Evolutionary conservation across 2,888 invertebrate species (phyloP), one percentile per base, ranked within the genome.

Genomic region (Cephus sareptanus): DNA sequence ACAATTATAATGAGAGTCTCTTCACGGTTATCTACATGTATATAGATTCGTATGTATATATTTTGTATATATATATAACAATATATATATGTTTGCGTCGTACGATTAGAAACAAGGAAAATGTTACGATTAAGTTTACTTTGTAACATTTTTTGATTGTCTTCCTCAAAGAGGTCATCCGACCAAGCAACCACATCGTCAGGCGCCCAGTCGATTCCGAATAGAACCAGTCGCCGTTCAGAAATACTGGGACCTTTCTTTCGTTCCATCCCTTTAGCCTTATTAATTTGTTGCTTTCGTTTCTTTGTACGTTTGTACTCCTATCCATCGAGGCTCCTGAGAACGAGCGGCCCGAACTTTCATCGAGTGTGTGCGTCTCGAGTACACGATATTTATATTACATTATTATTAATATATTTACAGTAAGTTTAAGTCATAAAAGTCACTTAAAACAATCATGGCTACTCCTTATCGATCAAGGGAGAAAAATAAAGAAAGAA

Each of bases 81-180:
- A 79, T 83, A 79, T 84, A 83, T 83, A 84, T 84, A 79, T 84
- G 81, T 82, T 76, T 82, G 83, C 86, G 86, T 84, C 83, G 77
- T 87, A 87, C 81, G 83, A 87, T 87, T 89, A 89, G 84, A 88
- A 90, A 90, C 89, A 89, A 91, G 87, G 89, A 89, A 90, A 91
- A 91, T 91, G 90, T 91, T 89, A 90, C 87, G 83, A 81, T 75
- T 79, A 76, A 81, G 77, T 81, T 83, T 83, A 80, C 77, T 75
- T 78, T 75, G 87, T 88, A 91, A 91, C 90, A 91, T 90, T 90
- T 90, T 91, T 91, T 91, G 91, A 91, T 91, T 91, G 91, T 91
- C 91, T 90, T 91, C 89, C 87, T 90, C 88, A 85, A 85, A 89
- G 89, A 88, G 88, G 85, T 83, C 81, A 82, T 85, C 79, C 75